Evolutionary conservation across 2,113 vertebrate species (phyloP).

Genomic region (Aix galericulata): DNA sequence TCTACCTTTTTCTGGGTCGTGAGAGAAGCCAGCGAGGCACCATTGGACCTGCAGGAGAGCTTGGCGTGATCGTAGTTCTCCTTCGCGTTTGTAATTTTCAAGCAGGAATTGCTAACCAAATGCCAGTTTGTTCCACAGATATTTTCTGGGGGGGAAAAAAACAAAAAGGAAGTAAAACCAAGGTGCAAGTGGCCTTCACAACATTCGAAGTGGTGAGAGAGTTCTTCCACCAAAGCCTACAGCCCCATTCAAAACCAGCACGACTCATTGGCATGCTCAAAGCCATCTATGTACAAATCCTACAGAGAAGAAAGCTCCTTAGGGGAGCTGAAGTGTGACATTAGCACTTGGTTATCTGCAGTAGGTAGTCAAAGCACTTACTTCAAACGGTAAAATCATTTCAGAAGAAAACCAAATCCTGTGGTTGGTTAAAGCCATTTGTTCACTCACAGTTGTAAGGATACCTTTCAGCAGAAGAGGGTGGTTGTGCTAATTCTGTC

Average conservation of each 20-base stretch:
- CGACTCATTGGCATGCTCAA: accelerated
- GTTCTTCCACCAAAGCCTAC: neutral
- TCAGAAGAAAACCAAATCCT: neutral
- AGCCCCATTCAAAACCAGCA: neutral
- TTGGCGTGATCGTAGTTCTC: conserved; percentile 95
- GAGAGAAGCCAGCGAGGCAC: conserved; percentile 91
- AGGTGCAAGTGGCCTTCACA: neutral
- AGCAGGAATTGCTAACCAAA: conserved; percentile 92
- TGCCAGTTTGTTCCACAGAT: conserved; percentile 95
- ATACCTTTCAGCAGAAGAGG: accelerated
- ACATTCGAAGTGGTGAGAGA: accelerated
- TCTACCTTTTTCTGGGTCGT: conserved; percentile 95
- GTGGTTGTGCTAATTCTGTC: neutral
- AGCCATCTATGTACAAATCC: neutral
- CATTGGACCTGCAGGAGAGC: conserved; percentile 87
- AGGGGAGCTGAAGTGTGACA: accelerated
- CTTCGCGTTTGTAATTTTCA: conserved; percentile 89
- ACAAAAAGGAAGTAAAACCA: neutral
- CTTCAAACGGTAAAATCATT: accelerated
- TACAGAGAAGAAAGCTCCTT: neutral
- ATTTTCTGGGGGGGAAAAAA: conserved; percentile 78
- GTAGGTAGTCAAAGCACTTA: neutral
- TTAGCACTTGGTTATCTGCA: neutral
- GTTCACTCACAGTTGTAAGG: neutral
- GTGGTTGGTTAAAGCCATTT: neutral